A percentile compares a stretch with the other conserved stretches of the same genome.
phyloP scores from a whole-genome alignment of 2,113 vertebrate species.

The Hirundichthys speculiger region DNA sequence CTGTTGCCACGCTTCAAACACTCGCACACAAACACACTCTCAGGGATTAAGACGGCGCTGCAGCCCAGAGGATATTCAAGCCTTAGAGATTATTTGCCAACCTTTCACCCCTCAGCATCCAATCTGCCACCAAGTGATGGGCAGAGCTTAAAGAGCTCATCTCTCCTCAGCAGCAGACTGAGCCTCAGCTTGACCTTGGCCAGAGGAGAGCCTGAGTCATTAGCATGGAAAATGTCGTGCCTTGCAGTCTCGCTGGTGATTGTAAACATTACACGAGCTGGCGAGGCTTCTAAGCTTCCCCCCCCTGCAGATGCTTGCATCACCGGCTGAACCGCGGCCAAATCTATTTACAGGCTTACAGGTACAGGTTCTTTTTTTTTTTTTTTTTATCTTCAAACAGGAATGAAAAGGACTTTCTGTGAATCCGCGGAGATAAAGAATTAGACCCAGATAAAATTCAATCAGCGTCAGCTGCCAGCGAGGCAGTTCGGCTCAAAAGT shows the following conservation, averaged over 20 bases:
- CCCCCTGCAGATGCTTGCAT: conserved; percentile 30
- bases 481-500: neutral
- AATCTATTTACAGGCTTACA: conserved; percentile 45
- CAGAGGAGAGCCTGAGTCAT: conserved; percentile 44
- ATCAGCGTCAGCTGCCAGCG: neutral
- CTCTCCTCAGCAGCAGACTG: conserved; percentile 32
- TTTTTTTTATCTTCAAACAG: conserved; percentile 27
- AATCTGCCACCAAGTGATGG: conserved; percentile 42
- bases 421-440: neutral
- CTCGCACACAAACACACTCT: neutral
- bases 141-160: conserved; percentile 50
- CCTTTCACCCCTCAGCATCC: conserved; percentile 48
- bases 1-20: conserved; percentile 7
- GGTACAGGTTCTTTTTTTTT: neutral
- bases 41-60: conserved; percentile 41
- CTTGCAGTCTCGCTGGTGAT: conserved; percentile 39
- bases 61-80: conserved; percentile 40
- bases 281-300: conserved; percentile 13
- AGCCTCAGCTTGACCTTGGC: conserved; percentile 59
- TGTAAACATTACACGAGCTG: conserved; percentile 60
- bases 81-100: conserved; percentile 52
- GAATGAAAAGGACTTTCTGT: conserved; percentile 18
- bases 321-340: conserved; percentile 29
- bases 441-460: conserved; percentile 12
- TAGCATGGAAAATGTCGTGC: conserved; percentile 42